These are phyloP conservation scores for Cheirogaleus medius DNA, from an alignment of 2,113 vertebrate genomes.

Conservation along the genomic window DNA sequence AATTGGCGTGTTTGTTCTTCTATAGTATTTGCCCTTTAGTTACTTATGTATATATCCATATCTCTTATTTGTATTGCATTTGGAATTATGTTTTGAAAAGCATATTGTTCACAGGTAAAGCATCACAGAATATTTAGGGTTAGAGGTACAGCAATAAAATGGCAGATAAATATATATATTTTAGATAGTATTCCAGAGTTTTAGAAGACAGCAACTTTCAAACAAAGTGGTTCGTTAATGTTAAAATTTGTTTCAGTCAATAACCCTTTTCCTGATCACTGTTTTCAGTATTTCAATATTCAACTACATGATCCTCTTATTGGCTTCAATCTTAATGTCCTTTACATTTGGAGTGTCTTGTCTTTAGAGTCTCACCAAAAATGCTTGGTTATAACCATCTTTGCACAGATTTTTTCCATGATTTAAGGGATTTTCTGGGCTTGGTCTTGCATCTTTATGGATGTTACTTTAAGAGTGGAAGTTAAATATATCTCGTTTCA, in stretches of 20 bases:
- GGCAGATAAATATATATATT: not conserved
- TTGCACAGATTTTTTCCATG: not conserved
- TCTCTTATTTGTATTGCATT: not conserved
- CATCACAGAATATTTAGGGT: not conserved
- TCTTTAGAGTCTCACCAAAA: not conserved
- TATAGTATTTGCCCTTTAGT: not conserved
- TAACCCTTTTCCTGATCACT: not conserved
- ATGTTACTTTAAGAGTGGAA: not conserved
- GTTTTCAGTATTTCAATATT: not conserved
- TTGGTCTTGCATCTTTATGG: not conserved
- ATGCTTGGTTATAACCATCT: not conserved
- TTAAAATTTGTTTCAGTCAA: not conserved
- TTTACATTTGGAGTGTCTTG: not conserved
- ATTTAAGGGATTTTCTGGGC: not conserved
- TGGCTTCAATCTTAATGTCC: not conserved
- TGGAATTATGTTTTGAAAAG: not conserved
- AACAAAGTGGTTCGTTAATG: not conserved
- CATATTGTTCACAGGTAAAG: not conserved
- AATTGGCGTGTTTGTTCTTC: not conserved
- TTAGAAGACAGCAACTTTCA: not conserved
- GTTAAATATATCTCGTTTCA: not conserved
- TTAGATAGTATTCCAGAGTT: not conserved
- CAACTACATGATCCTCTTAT: not conserved
- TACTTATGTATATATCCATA: not conserved
- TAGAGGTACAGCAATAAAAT: not conserved